Evolutionary conservation across 35 echinoderm and acorn worm genomes (phyloP), one percentile per base, ranked within the genome.

Genomic region (Apostichopus japonicus): DNA sequence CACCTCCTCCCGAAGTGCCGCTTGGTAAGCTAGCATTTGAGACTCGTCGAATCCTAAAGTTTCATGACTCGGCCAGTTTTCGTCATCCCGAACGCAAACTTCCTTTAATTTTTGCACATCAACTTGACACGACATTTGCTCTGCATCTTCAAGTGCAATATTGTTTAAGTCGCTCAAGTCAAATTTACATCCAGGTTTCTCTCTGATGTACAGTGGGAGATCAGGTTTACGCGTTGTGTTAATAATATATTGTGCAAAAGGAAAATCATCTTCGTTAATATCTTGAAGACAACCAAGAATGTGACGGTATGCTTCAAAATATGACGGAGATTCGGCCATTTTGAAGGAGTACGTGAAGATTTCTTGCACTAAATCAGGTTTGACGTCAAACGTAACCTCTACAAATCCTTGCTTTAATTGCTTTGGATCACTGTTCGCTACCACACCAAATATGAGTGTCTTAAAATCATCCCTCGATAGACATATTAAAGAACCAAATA

Each of bases 221-320:
- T 78, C 54, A 4, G 94, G 79, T 27, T 96, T 27, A 6, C 72
- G 16, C 6, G 73, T 77, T 6, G 88, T 54, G 0, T 78, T 61
- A 5, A 96, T 52, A 8, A 95, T 91, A 65, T 99, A 94, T 52
- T 65, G 86, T 58, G 80, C 15, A 75, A 99, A 92, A 5, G 97
- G 97, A 44, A 99, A 87, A 4, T 10, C 51, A 17, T 23, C 73
- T 5, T 86, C 61, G n/a, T 81, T 53, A 2, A 99, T 80, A 53
- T 90, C 23, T 73, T 99, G 90, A 15, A 99, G 93, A 55, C 95
- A 92, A 23, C 83, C 22, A 5, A 99, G 67, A 72, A 96, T 93
- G 63, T 93, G 93, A 63, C 95, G 84, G 67, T 99, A 96, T 16
- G 93, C 95, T 86, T 99, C 97, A 92, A 95, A 99, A 71, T 90